These are phyloP conservation scores for Drosophila cognata DNA, from an alignment of 2,888 invertebrate species.

Conservation along the genomic window DNA sequence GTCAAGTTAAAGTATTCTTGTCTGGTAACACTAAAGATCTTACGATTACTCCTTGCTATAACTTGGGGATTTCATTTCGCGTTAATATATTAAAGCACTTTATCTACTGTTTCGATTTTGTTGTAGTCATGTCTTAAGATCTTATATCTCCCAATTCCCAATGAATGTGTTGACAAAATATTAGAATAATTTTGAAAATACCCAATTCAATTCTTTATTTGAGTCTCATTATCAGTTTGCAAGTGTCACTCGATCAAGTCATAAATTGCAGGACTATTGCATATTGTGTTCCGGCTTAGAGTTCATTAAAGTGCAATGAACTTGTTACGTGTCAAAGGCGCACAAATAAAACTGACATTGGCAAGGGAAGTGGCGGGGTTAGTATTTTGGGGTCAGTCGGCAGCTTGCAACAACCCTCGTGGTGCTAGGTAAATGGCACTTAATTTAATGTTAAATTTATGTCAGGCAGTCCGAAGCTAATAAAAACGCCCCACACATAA, in stretches of 20 bases:
- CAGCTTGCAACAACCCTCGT: conserved; percentile 36
- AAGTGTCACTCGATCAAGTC: conserved; percentile 16
- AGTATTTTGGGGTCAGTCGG: conserved; percentile 41
- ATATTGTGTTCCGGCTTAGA: conserved; percentile 41
- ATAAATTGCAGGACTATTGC: conserved; percentile 38
- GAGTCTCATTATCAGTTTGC: conserved; percentile 5
- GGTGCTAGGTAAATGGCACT: conserved; percentile 64
- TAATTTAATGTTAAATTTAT: conserved; percentile 78
- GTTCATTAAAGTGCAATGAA: conserved; percentile 73
- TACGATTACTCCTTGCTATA: not conserved
- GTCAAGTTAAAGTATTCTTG: not conserved
- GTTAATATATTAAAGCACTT: not conserved
- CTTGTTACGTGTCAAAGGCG: conserved; percentile 37
- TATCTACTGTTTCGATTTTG: not conserved
- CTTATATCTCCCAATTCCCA: not conserved
- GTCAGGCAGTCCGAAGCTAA: conserved; percentile 67
- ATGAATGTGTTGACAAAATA: not conserved
- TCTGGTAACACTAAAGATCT: not conserved
- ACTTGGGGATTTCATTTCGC: not conserved
- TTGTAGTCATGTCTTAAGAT: not conserved
- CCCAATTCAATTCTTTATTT: not conserved
- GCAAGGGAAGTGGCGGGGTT: not conserved
- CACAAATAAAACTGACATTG: conserved; percentile 4
- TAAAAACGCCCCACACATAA: conserved; percentile 66
- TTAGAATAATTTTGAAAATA: not conserved